These are phyloP conservation scores for Autographa pulchrina DNA, from an alignment of 2,888 invertebrate species.

Conservation along the genomic window DNA sequence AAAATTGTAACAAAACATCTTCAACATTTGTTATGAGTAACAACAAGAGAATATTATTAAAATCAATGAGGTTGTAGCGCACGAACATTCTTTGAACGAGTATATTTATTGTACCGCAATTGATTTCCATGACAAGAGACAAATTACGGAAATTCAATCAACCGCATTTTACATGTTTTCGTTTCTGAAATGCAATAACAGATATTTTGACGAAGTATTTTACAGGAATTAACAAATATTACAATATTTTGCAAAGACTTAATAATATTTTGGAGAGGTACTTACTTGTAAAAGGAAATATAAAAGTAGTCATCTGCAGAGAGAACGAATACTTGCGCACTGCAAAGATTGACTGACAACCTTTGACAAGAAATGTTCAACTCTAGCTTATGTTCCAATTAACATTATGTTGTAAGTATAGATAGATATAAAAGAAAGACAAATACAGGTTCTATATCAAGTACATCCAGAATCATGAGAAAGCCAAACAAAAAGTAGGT, in stretches of 20 bases:
- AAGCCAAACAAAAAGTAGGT: constrained; percentile 6
- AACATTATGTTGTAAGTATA: too few species aligned
- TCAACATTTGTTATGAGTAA: background rate
- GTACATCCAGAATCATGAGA: background rate
- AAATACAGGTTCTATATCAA: background rate
- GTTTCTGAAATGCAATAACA: constrained; percentile 18
- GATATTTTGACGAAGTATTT: constrained; percentile 23
- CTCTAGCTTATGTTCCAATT: too few species aligned
- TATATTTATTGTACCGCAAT: constrained; percentile 30
- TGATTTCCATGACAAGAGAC: constrained; percentile 58
- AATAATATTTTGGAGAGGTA: constrained; percentile 18
- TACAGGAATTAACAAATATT: background rate
- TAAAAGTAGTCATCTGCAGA: too few species aligned
- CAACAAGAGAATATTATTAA: constrained; percentile 33
- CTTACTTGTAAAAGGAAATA: constrained; percentile 12
- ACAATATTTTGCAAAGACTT: background rate
- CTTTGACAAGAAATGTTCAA: too few species aligned
- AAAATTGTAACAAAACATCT: background rate
- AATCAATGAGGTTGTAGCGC: constrained; percentile 30
- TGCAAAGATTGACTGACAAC: too few species aligned
- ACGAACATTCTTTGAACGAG: constrained; percentile 37
- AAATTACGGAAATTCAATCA: constrained; percentile 50
- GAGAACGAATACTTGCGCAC: too few species aligned
- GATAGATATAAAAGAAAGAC: too few species aligned
- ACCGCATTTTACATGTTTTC: constrained; percentile 39